Evolutionary conservation across 2,888 invertebrate genomes (phyloP), one percentile per base, ranked within the genome.

Genomic region (Lithodes maja): DNA sequence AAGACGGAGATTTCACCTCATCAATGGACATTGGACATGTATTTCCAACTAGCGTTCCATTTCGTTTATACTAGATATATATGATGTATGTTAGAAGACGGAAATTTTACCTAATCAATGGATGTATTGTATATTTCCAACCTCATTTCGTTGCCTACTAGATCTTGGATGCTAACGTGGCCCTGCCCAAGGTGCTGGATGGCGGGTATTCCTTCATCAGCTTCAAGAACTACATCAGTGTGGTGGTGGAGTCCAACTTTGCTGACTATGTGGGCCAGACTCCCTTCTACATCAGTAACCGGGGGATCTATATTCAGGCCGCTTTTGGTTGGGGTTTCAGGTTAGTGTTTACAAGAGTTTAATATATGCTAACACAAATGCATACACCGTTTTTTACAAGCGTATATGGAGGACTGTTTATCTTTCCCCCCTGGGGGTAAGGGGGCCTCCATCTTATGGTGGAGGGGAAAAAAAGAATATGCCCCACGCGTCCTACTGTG

Each of bases 151-250:
- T 15, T 68, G n/a, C n/a, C 1, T 68, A 68, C n/a, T 15, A 71
- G 71, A 3, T 71, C 17, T 15, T 15, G 5, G 3, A 17, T 3
- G 52, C 53, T 12, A 33, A 61, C 2, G 68, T 68, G 12, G 82
- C 61, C 0, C 49, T 82, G 12, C 7, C 5, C 55, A 82, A 82
- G 33, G 82, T 82, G 61, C 68, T 82, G 1, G 15, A 2, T 3
- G 82, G 82, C 2, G 69, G 82, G 2, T 82, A 33, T 55, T 82
- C 82, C 49, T 82, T 82, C 50, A 55, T 82, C 17, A 82, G 68
- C 68, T 17, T 82, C 49, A 82, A 82, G 55, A 82, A 82, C 68
- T 61, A 82, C 82, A 50, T 68, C 12, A 68, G 49, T 1, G 68
- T 68, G 49, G 68, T 49, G 15, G n/a, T 82, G 3, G 68, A 33